Evolutionary conservation across 2,888 invertebrate species (phyloP).

Genomic region (Latheticus oryzae): DNA sequence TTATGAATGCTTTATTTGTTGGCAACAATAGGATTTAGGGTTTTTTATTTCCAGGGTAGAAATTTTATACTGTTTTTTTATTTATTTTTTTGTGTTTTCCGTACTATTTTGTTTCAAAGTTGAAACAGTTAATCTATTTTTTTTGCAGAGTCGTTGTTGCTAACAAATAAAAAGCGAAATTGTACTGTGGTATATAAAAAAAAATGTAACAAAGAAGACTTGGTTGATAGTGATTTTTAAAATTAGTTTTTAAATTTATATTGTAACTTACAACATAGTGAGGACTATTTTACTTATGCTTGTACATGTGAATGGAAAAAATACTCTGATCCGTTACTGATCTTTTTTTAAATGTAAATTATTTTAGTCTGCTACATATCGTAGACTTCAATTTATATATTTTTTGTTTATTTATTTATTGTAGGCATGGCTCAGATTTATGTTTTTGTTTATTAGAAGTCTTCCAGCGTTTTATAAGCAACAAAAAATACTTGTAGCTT

Average conservation of each 20-base stretch:
- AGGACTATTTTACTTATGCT: slow-evolving; percentile 43
- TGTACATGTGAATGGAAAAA: slow-evolving; percentile 42
- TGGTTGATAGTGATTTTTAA: slow-evolving; percentile 53
- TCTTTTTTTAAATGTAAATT: slow-evolving; percentile 42
- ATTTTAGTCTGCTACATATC: slow-evolving; percentile 41
- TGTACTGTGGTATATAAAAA: slow-evolving; percentile 52
- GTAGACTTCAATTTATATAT: slow-evolving; percentile 37
- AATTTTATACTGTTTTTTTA: too few species aligned
- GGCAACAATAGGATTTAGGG: slow-evolving; percentile 10
- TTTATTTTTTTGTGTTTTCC: too few species aligned
- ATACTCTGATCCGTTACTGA: slow-evolving; percentile 40
- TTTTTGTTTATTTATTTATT: slow-evolving; percentile 40
- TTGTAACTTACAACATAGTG: slow-evolving; percentile 39
- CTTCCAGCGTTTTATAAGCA: slow-evolving; percentile 43
- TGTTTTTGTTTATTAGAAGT: slow-evolving; percentile 39
- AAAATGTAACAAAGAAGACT: slow-evolving; percentile 55
- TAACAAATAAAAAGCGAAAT: slow-evolving; percentile 49
- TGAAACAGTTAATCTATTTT: slow-evolving; percentile 3
- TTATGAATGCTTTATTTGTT: slow-evolving; percentile 21
- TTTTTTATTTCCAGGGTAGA: too few species aligned
- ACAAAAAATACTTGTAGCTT: slow-evolving; percentile 36
- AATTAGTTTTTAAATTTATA: slow-evolving; percentile 46
- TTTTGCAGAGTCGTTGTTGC: slow-evolving; percentile 43
- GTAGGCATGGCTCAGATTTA: slow-evolving; percentile 33
- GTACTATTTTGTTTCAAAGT: slow-evolving; percentile 7